A percentile compares a stretch with the other conserved stretches of the same genome.
Evolutionary conservation across 2,797 vertebrate species (phyloP).

Genomic region (Ispidina lecontei): DNA sequence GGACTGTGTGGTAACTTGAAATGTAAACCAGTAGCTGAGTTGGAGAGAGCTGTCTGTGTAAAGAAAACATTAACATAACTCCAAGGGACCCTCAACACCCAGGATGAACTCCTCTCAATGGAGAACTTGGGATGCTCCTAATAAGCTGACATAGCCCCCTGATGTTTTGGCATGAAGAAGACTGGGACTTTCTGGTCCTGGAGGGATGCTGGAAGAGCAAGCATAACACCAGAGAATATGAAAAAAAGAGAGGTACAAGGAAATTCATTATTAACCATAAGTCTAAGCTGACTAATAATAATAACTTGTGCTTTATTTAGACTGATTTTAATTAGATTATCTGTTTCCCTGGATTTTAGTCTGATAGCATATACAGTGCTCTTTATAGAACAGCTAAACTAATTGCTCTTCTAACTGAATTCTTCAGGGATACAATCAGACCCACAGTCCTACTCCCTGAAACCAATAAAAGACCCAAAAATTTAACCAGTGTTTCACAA

Average conservation of each 20-base stretch:
- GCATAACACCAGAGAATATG: not conserved
- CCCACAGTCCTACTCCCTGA: not conserved
- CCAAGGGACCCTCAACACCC: not conserved
- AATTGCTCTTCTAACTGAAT: not conserved
- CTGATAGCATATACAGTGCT: not conserved
- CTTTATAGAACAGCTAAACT: not conserved
- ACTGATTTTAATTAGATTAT: not conserved
- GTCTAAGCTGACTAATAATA: not conserved
- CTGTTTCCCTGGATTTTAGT: not conserved
- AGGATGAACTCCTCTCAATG: not conserved
- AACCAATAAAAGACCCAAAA: not conserved
- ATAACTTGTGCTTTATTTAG: not conserved
- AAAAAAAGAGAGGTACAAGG: not conserved
- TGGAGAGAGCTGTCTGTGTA: not conserved
- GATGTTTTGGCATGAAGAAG: not conserved
- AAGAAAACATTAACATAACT: not conserved
- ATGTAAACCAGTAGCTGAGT: not conserved
- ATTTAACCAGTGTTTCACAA: not conserved
- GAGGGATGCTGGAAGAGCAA: not conserved
- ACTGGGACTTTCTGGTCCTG: not conserved
- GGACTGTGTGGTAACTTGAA: not conserved
- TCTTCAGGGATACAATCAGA: not conserved
- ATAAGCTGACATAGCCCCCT: not conserved
- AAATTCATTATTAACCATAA: not conserved
- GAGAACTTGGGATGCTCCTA: not conserved